Conservation (phyloP, 1,140 invertebrate species). For the Thaumetopoea pityocampa region DNA sequence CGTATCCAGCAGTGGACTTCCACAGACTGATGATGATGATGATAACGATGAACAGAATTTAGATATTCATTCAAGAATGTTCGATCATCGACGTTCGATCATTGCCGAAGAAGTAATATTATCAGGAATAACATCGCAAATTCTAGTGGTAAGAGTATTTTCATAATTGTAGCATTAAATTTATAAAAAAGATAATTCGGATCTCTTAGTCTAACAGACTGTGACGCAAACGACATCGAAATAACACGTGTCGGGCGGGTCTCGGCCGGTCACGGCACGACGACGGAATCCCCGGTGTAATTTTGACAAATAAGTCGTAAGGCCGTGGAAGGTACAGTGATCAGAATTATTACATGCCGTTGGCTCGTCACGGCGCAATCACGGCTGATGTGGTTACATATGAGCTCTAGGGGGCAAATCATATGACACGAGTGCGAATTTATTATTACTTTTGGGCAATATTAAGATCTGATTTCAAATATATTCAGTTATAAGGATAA, state of each 20-base stretch:
- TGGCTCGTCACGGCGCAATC: slow-evolving; percentile 5
- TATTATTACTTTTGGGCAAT: background rate
- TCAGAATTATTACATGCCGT: slow-evolving; percentile 20
- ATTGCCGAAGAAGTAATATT: too few species aligned
- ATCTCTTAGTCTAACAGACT: slow-evolving; percentile 6
- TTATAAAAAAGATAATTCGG: background rate
- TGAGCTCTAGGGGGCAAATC: slow-evolving; percentile 12
- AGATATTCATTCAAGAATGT: too few species aligned
- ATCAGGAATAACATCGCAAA: background rate
- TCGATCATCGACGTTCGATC: too few species aligned
- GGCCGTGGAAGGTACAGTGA: slow-evolving; percentile 3
- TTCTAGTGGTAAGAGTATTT: background rate
- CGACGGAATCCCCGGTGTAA: slow-evolving; percentile 13
- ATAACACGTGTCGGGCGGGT: slow-evolving; percentile 10
- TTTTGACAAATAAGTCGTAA: slow-evolving; percentile 21
- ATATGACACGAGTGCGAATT: background rate
- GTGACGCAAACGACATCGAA: slow-evolving; percentile 6
- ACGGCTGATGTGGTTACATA: slow-evolving; percentile 10
- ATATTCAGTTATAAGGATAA: too few species aligned
- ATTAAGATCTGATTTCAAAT: background rate
- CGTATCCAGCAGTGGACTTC: too few species aligned
- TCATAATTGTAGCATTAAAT: background rate
- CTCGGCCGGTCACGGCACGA: slow-evolving; percentile 9
- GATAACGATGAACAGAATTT: too few species aligned
- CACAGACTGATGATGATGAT: too few species aligned